Evolutionary conservation across 1,140 invertebrate species (phyloP), one percentile per base, ranked within the genome.

Genomic region (Hesperophylax magnus): DNA sequence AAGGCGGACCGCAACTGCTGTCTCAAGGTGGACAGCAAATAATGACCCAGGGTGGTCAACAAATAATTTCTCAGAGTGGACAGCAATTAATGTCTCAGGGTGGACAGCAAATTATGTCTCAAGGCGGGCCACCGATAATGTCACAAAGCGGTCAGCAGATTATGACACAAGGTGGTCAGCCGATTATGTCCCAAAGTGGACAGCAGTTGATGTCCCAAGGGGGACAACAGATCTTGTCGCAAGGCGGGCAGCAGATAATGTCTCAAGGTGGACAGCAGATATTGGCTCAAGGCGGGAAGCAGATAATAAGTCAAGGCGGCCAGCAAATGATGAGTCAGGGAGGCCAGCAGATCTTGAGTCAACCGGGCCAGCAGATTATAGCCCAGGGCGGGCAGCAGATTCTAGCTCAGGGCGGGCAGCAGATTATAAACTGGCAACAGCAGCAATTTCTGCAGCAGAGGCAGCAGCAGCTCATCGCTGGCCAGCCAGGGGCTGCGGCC

Each of bases 1-100:
- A 90, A 80, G 88, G 89, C n/a, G 88, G 88, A 78, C 89, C 89
- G 79, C 86, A 89, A 54, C 86, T 90, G 63, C 86, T 87, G 3
- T 87, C 88, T 69, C 81, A 86, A 24, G 87, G 87, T 47, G 85
- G 86, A 7, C 89, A 89, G 71, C 88, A 89, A 79, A 87, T 89
- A 11, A 79, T 89, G 53, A 86, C 87, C 0, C 85, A 86, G 3
- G 88, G 87, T 14, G 87, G 88, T 2, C 89, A 90, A 72, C 89
- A 90, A 86, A 88, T 90, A 20, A 87, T 90, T 11, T 87, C 87
- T 3, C 88, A 90, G 75, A 78, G 74, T 20, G 88, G 88, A 0
- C 88, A 89, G 47, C 88, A 89, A 11, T 89, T 89, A 47, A 86
- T 88, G 0, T 86, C 89, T 79, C 87, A 88, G 0, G 85, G 87